phyloP scores from a whole-genome alignment of 2,113 vertebrate genomes.

The Coptodon bakossiorum region DNA sequence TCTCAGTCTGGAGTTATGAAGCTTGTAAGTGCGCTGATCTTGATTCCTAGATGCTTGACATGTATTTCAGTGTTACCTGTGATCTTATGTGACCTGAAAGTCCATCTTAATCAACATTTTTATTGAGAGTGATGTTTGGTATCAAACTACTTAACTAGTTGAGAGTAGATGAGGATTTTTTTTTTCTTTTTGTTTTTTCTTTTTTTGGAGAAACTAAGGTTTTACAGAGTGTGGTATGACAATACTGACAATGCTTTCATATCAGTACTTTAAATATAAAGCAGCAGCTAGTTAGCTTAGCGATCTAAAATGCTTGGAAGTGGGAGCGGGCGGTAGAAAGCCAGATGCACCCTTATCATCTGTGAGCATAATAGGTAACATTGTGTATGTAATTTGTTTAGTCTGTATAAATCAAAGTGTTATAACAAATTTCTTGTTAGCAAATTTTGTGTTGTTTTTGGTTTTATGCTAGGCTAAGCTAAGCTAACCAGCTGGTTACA shows the following conservation, averaged over 20 bases:
- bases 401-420: neutral
- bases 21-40: conserved; percentile 24
- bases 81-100: neutral
- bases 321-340: neutral
- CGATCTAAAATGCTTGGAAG: neutral
- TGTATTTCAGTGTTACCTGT: neutral
- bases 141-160: neutral
- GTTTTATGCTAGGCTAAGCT: neutral
- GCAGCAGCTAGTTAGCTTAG: neutral
- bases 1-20: neutral
- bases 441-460: neutral
- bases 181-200: neutral
- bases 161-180: neutral
- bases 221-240: neutral
- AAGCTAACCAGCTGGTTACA: neutral
- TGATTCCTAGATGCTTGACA: conserved; percentile 8
- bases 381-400: neutral
- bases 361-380: neutral
- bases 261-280: neutral
- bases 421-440: neutral
- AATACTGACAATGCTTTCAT: neutral
- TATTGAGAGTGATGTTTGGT: neutral
- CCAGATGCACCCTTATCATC: neutral
- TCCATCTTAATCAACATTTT: neutral
- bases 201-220: neutral